Base-by-base conservation (phyloP, 2,888 invertebrate genomes). In the Callyntrura guangdongensis region DNA sequence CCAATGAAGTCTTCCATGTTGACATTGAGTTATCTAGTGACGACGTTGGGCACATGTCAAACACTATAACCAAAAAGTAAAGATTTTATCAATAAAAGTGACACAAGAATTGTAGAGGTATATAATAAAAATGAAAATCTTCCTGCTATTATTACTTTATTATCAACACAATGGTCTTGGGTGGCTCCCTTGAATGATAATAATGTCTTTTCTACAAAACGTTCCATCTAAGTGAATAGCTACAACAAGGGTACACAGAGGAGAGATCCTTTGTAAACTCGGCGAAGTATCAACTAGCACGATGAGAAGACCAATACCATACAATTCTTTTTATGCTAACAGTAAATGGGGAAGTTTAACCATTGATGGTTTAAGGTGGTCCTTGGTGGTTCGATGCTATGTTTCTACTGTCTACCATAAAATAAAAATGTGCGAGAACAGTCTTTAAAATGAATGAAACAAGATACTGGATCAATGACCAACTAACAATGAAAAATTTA, bases 31-130 rank as follows among this genome's bases (percentile, higher is more conserved):
- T 81, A 27, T 85, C 56, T 69, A 59, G 69, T 85, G 85, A 72
- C 17, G 72, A 85, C 85, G 69, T 69, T 85, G 85, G 85, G 85
- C 85, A 85, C 85, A 85, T 85, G 85, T 69, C 85, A 85, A 85
- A 72, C 85, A 85, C 36, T 72, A 72, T 84, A 84, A 84, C 84
- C 82, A 49, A 83, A 61, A 53, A 53, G 12, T 27, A 14, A 22
- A 56, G 72, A 85, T 85, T 85, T 56, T 72, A 85, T 85, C 72
- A 85, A 85, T 85, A 85, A 85, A 85, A 53, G 17, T 85, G 85
- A 47, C 85, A 85, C n/a, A 79, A 56, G 22, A 79, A 79, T 53
- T 17, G 20, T 17, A 8, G 8, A 59, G 27, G 12, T 27, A 17
- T n/a, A n/a, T 17, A 53, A 17, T 36, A 81, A 27, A 59, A 64